Conservation (phyloP, 2,888 invertebrate species). For the Frankliniella intonsa region DNA sequence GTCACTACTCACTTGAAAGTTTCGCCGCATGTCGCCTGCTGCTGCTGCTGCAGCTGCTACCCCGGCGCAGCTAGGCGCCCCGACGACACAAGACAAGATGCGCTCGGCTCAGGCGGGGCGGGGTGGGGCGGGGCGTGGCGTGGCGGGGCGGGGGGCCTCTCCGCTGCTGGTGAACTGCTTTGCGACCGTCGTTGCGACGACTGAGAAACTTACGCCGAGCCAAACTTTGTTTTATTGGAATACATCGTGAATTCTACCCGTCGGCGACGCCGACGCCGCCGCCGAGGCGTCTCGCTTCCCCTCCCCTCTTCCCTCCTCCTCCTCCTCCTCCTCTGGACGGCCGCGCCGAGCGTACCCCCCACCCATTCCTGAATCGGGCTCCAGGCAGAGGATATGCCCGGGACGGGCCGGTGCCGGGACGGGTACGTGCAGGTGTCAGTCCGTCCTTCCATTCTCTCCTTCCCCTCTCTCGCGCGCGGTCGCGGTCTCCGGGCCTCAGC, state of each 20-base stretch:
- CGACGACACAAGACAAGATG: not conserved
- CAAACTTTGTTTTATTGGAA: slow-evolving; percentile 14
- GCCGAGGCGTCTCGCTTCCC: not conserved
- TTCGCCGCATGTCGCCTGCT: too few relatives aligned
- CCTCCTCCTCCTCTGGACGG: not conserved
- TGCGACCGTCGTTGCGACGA: not conserved
- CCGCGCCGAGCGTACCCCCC: too few relatives aligned
- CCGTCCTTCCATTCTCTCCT: not conserved
- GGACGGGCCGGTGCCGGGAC: not conserved
- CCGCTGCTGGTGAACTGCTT: not conserved
- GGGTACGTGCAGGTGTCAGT: not conserved
- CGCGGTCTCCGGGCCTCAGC: too few relatives aligned
- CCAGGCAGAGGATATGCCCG: too few relatives aligned
- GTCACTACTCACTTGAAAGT: too few relatives aligned
- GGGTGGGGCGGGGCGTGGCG: not conserved
- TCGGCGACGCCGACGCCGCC: not conserved
- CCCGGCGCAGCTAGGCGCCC: not conserved
- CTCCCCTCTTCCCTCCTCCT: not conserved
- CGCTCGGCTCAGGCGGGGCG: not conserved
- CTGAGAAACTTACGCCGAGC: not conserved
- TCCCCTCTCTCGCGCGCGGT: not conserved
- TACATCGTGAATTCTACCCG: not conserved
- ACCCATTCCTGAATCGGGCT: too few relatives aligned
- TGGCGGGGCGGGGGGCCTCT: too few relatives aligned
- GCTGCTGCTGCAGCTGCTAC: not conserved